Base-by-base conservation (phyloP, 2,113 vertebrate species). In the Misgurnus mizolepis region DNA sequence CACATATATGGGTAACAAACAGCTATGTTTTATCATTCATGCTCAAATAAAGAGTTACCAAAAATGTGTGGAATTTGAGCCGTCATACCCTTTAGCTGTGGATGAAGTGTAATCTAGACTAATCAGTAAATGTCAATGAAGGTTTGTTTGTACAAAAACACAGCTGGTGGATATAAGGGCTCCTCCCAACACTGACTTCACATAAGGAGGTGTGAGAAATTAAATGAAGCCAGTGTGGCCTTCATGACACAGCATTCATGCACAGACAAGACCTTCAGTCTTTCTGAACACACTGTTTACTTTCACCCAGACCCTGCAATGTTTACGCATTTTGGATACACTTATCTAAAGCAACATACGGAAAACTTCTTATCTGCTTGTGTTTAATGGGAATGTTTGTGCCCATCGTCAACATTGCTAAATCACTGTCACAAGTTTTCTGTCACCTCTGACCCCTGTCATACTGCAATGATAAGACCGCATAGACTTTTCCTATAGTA, bases 231-330 rank as follows among this genome's bases (percentile, higher is more conserved):
- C 34, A 64, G 41, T 17, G 39, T 22, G 3, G 11, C 12, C 6
- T 0, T 45, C 14, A 60, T 64, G 61, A 66, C 4, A 7, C 62
- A 55, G 75, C 49, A 67, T 77, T 67, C 75, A 66, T 53, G 62
- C 67, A 77, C 62, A 65, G 62, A 66, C 74, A 66, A 53, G 74
- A 47, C 61, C 61, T 47, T 77, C 27, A 18, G 40, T 53, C 10
- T 41, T 55, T 40, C 62, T 18, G 40, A 55, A 66, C 74, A 77
- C 74, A 55, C 62, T 17, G 43, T 64, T 76, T 60, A 60, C 55
- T 58, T 58, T 58, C n/a, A 45, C 6, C 14, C 40, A 60, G n/a
- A 56, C 55, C 17, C 55, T 18, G 6, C 2, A 17, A 58, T 58
- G 55, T 58, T 58, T 18, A 7, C 7, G 55, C 6, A 34, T 2